A percentile compares a stretch with the other conserved stretches of the same genome.
Evolutionary conservation across 2,113 vertebrate species (phyloP).

Genomic region (Melanerpes aurifrons): DNA sequence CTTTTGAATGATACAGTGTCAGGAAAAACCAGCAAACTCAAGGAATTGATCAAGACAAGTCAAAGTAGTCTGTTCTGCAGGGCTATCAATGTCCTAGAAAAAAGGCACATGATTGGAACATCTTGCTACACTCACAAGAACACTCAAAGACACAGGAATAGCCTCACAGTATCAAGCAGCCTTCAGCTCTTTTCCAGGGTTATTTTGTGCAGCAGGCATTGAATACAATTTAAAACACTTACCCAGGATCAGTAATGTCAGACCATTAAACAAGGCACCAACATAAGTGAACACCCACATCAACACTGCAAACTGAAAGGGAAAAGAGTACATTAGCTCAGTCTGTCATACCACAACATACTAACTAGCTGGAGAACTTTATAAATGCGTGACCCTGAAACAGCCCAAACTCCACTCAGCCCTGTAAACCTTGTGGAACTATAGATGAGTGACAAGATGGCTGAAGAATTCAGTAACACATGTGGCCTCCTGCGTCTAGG

Average conservation of each 20-base stretch:
- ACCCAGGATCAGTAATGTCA: constrained; percentile 96
- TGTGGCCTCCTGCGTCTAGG: neutral
- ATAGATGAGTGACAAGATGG: neutral
- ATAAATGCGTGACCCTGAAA: neutral
- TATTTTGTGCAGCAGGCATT: neutral
- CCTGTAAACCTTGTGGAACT: neutral
- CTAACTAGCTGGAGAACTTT: neutral
- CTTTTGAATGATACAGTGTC: neutral
- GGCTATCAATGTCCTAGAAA: neutral
- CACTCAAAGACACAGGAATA: neutral
- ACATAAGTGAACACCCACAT: constrained; percentile 99
- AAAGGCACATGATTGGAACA: neutral
- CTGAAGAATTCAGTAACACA: neutral
- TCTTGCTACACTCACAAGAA: too few species aligned
- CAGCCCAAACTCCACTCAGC: neutral
- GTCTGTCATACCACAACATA: neutral
- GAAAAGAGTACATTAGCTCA: neutral
- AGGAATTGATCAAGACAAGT: neutral
- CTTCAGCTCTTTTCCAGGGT: neutral
- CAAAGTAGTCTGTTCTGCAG: rapidly evolving
- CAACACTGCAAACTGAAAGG: constrained; percentile 89
- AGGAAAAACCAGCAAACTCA: neutral
- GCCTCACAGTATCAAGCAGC: neutral
- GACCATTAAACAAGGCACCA: constrained; percentile 97
- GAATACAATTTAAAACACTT: constrained; percentile 63